Percentiles rank a stretch among this genome's conserved stretches.
Conservation (phyloP, 2,113 vertebrate species). For the Myotis davidii region DNA sequence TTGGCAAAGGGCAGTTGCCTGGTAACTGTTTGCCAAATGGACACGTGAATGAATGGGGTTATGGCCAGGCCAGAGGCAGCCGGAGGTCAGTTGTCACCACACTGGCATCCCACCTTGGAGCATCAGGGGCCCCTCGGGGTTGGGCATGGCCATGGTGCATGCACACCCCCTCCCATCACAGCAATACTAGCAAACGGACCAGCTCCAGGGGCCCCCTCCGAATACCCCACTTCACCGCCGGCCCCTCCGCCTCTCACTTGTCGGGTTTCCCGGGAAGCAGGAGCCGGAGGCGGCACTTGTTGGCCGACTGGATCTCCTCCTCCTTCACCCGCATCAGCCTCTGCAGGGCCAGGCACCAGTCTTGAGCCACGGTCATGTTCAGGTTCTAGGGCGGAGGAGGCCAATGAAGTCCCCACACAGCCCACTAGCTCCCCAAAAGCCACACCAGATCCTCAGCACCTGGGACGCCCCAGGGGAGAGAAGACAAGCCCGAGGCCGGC, state of each 20-base stretch:
- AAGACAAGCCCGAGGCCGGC: fast-evolving
- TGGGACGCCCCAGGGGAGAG: fast-evolving
- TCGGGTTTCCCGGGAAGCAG: conserved; percentile 95
- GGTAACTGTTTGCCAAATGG: fast-evolving
- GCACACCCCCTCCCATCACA: fast-evolving
- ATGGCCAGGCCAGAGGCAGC: too few relatives aligned
- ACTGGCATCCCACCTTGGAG: not conserved
- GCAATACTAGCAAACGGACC: too few relatives aligned
- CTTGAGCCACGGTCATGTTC: conserved; percentile 96
- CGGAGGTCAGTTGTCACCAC: not conserved
- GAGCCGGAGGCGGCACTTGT: conserved; percentile 96
- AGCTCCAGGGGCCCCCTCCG: fast-evolving
- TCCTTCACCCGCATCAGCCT: conserved; percentile 96
- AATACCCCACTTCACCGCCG: fast-evolving
- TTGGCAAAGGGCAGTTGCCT: not conserved
- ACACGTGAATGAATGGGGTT: fast-evolving
- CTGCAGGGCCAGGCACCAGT: conserved; percentile 97
- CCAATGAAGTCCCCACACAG: not conserved
- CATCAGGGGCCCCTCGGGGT: not conserved
- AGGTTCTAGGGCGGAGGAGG: conserved; percentile 87
- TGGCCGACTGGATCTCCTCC: conserved; percentile 96
- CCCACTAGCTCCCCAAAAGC: not conserved
- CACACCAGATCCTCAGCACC: not conserved
- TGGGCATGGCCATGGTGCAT: fast-evolving
- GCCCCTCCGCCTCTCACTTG: conserved; percentile 88